Percentiles rank a stretch among this genome's conserved stretches.
These are phyloP conservation scores for Illadopsis cleaveri DNA, from an alignment of 2,113 vertebrate genomes.

Conservation along the genomic window DNA sequence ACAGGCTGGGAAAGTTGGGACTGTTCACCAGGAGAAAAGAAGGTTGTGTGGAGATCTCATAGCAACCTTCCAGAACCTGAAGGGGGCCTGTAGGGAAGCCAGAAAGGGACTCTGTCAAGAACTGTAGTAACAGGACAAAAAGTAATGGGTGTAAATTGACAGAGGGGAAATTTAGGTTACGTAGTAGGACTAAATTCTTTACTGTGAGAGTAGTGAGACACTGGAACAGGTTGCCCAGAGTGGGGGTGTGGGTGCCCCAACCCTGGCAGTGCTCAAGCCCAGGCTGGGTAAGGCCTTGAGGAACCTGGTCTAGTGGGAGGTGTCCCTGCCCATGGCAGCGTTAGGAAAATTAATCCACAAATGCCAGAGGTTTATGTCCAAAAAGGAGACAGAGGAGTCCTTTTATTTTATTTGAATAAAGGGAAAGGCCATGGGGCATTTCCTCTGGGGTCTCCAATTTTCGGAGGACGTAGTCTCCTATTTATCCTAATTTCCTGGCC, in stretches of 20 bases:
- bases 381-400: too few relatives aligned
- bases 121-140: background rate
- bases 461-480: too few relatives aligned
- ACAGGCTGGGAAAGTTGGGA: background rate
- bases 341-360: too few relatives aligned
- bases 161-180: background rate
- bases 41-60: background rate
- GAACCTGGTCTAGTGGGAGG: fast-evolving
- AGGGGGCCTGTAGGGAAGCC: background rate
- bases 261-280: background rate
- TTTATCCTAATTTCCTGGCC: too few relatives aligned
- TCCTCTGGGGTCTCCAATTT: too few relatives aligned
- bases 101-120: background rate
- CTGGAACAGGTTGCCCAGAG: background rate
- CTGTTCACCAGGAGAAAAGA: background rate
- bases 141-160: too few relatives aligned
- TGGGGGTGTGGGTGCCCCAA: background rate
- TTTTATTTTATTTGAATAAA: too few relatives aligned
- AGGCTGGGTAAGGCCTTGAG: background rate
- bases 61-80: background rate
- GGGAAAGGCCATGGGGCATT: too few relatives aligned
- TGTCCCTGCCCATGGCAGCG: fast-evolving
- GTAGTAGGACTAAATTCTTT: background rate
- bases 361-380: too few relatives aligned
- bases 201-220: background rate